Percentiles rank a stretch among this genome's conserved stretches.
Conservation (phyloP, 2,113 vertebrate species). For the human region GRCh38 chr9:3331501-3332000, state of each 20-base stretch:
- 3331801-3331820: background rate
- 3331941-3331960: background rate
- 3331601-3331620: background rate
- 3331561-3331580: background rate
- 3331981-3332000: background rate
- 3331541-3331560: background rate
- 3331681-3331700: background rate
- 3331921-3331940: background rate
- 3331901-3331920: background rate
- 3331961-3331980: background rate
- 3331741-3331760: slow-evolving; percentile 20
- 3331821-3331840: background rate
- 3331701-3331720: background rate
- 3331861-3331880: background rate
- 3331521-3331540: background rate
- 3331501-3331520: background rate
- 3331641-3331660: background rate
- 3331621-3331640: background rate
- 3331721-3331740: background rate
- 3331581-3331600: background rate
- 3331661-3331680: background rate
- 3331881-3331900: background rate
- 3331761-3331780: background rate
- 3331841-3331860: background rate
- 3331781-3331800: background rate